Conservation (phyloP, 23 tunicate genomes). For the Styela clava region DNA sequence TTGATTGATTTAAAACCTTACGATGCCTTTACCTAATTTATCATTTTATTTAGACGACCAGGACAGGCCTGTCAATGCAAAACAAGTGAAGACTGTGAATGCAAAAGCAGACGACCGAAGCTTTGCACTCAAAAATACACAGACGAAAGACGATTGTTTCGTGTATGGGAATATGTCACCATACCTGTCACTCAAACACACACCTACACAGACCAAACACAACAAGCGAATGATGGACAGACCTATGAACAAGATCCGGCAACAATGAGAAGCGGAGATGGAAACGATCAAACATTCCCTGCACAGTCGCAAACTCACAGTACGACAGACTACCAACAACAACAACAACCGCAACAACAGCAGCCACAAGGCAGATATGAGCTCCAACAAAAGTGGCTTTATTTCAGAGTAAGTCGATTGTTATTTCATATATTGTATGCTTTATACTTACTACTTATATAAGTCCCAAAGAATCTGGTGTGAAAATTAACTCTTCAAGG, state of each 20-base stretch:
- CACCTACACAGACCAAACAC: not conserved
- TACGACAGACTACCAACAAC: not conserved
- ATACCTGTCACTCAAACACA: not conserved
- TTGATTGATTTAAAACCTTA: no score
- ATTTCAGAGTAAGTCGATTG: not conserved
- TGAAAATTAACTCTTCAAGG: no score
- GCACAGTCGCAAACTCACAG: not conserved
- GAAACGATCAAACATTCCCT: not conserved
- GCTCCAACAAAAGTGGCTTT: slow-evolving; percentile 5
- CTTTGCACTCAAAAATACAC: slow-evolving; percentile 23
- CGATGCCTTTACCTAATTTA: no score
- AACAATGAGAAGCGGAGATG: not conserved
- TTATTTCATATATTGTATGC: no score
- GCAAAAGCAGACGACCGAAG: slow-evolving; percentile 3
- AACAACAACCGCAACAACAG: slow-evolving; percentile 1
- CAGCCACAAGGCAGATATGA: slow-evolving; percentile 22
- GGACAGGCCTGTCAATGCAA: slow-evolving; percentile 12
- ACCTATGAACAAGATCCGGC: not conserved
- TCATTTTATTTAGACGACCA: not conserved
- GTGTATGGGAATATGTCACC: slow-evolving; percentile 4
- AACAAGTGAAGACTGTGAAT: slow-evolving; percentile 18
- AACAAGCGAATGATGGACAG: not conserved
- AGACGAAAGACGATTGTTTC: not conserved
- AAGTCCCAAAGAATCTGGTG: no score
- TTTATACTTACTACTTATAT: no score